Percentiles rank a stretch among this genome's conserved stretches.
phyloP scores from a whole-genome alignment of 2,113 vertebrate species.

The Chloropsis cyanopogon region DNA sequence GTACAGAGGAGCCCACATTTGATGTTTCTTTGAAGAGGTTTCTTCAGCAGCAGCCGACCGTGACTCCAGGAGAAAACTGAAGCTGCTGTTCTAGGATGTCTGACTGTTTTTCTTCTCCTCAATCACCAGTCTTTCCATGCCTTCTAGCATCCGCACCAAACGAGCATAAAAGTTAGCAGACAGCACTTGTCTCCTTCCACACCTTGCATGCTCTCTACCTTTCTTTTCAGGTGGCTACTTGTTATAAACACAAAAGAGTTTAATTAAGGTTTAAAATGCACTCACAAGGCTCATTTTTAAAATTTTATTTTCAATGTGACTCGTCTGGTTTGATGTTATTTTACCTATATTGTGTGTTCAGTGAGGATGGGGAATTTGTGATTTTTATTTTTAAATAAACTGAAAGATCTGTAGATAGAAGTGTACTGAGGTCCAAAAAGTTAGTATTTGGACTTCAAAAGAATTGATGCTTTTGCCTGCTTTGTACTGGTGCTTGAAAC shows the following conservation, averaged over 20 bases:
- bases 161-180: rapidly evolving
- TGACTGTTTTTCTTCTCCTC: neutral
- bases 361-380: rapidly evolving
- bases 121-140: neutral
- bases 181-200: neutral
- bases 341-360: neutral
- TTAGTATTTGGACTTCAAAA: neutral
- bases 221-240: neutral
- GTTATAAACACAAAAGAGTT: neutral
- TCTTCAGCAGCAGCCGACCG: neutral
- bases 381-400: neutral
- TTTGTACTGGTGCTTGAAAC: neutral
- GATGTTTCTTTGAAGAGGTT: neutral
- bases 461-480: neutral
- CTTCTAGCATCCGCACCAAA: neutral
- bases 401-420: neutral
- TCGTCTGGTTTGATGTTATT: neutral
- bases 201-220: neutral
- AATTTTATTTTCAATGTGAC: neutral
- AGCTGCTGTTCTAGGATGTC: neutral
- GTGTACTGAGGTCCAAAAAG: neutral
- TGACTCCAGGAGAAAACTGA: neutral
- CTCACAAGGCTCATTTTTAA: rapidly evolving
- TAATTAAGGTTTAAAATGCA: neutral
- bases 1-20: neutral